Evolutionary conservation across 2,888 invertebrate genomes (phyloP), one percentile per base, ranked within the genome.

Genomic region (Aphidoletes aphidimyza): DNA sequence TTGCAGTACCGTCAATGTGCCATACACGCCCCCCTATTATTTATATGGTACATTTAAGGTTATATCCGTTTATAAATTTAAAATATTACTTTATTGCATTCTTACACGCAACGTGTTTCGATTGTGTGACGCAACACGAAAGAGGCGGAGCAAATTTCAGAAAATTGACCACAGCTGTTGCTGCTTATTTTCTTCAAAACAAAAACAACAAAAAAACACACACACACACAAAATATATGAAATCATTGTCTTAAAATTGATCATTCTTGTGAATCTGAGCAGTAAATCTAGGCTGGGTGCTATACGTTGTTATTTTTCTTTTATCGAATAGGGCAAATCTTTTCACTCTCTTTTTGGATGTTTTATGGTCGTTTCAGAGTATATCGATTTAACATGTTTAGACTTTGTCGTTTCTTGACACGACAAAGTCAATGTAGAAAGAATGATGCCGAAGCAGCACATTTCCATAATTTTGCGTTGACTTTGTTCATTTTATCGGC

Each of bases 51-150:
- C 81, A 81, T 37, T 81, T 81, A 36, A 81, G 81, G 81, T 81
- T 37, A 81, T 37, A 81, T 81, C 81, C 81, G 81, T 81, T 81
- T 81, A 37, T 37, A 81, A 81, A n/a, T 81, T 37, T 81, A n/a
- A 81, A 81, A 81, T 8, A n/a, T 37, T 69, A 1, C 22, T 37
- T 81, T 81, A 81, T 81, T 2, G 36, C 37, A n/a, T n/a, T 2
- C 14, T 81, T 22, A 3, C 81, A 81, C 37, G 81, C 81, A 11
- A 81, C 19, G 22, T 19, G 54, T 42, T 42, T 69, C 3, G 26
- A 54, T 2, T 69, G 8, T 3, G 30, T 47, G 54, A 14, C 34
- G 14, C 69, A 69, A 1, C 11, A 30, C 0, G 34, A 9, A 19
- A 14, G 30, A 30, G 9, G 30, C 30, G 34, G n/a, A n/a, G n/a